Percentiles rank a stretch among this genome's conserved stretches.
These are phyloP conservation scores for Lagria hirta DNA, from an alignment of 2,888 invertebrate species.

Conservation along the genomic window DNA sequence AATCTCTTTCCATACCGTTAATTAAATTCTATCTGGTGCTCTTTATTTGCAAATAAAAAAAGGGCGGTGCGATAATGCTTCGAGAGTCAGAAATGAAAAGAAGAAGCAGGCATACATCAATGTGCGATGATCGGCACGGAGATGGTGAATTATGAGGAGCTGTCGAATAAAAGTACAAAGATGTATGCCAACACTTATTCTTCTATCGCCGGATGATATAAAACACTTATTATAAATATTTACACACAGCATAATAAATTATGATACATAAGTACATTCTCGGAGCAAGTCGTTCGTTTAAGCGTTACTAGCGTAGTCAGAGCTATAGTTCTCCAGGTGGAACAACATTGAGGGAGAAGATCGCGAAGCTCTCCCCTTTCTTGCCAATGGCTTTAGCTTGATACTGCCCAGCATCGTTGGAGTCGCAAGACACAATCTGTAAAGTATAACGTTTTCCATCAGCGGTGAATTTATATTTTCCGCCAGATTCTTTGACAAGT, in stretches of 20 bases:
- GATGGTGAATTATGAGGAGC: constrained; percentile 45
- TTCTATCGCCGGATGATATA: constrained; percentile 37
- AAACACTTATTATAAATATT: constrained; percentile 46
- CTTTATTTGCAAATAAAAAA: constrained; percentile 40
- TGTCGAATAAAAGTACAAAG: constrained; percentile 25
- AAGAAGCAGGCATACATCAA: constrained; percentile 19
- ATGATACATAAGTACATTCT: constrained; percentile 43
- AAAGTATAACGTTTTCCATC: constrained; percentile 79
- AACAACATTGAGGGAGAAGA: constrained; percentile 84
- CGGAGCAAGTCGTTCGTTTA: constrained; percentile 52
- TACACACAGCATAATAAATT: constrained; percentile 45
- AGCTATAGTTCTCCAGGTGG: constrained; percentile 57
- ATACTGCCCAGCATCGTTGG: constrained; percentile 85
- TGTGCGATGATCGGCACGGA: constrained; percentile 28
- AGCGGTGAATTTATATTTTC: constrained; percentile 79
- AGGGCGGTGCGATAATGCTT: constrained; percentile 28
- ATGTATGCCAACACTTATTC: constrained; percentile 20
- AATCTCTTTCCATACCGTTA: constrained; percentile 48
- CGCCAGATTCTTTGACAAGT: constrained; percentile 76
- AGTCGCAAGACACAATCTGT: constrained; percentile 72
- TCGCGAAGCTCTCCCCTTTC: constrained; percentile 79
- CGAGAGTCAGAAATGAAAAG: constrained; percentile 27
- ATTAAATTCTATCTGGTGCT: constrained; percentile 44
- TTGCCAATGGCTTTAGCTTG: constrained; percentile 82
- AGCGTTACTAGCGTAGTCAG: constrained; percentile 39